Evolutionary conservation across 1,140 invertebrate genomes (phyloP), one percentile per base, ranked within the genome.

Genomic region (Bombus confusus): DNA sequence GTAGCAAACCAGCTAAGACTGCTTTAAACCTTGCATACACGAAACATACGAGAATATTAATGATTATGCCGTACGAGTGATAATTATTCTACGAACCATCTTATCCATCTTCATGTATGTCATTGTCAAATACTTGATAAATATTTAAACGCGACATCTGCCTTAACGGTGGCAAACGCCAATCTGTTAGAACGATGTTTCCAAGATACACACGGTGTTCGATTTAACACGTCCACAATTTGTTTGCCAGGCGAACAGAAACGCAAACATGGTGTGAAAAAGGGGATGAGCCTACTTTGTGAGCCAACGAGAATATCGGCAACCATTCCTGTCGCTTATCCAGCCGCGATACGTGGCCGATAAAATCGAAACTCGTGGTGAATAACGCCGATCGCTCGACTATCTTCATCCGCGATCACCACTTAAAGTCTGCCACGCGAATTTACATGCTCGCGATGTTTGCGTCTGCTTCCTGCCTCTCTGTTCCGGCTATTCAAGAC

Each of bases 401-500:
- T 91, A 91, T 90, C 87, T 91, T 88, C 81, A 88, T 86, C 64
- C 79, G 66, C 75, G 72, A 88, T 88, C 88, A 76, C 81, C 75
- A 66, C 43, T 89, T 90, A 91, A 91, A 90, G 77, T 86, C 84
- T 66, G 47, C 75, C 80, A 57, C 52, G 77, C 85, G 76, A 88
- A 91, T 91, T 91, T 91, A 91, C 90, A 83, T 86, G 37, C 41
- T 66, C 25, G 52, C 68, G 62, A 41, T 66, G 59, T 80, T 39
- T 37, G 43, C 57, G 41, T 73, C 10, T 9, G 6, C 28, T 12
- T 15, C 39, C 12, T 13, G 10, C 8, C 39, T 39, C 28, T 39
- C 10, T 31, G 18, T 28, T 6, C 9, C 47, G 1, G 9, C 39
- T 72, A 15, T 22, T 59, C 31, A 25, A 59, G 4, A 25, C 25